A percentile compares a stretch with the other conserved stretches of the same genome.
These are phyloP conservation scores for Limnothrissa miodon DNA, from an alignment of 2,113 vertebrate genomes.

Conservation along the genomic window DNA sequence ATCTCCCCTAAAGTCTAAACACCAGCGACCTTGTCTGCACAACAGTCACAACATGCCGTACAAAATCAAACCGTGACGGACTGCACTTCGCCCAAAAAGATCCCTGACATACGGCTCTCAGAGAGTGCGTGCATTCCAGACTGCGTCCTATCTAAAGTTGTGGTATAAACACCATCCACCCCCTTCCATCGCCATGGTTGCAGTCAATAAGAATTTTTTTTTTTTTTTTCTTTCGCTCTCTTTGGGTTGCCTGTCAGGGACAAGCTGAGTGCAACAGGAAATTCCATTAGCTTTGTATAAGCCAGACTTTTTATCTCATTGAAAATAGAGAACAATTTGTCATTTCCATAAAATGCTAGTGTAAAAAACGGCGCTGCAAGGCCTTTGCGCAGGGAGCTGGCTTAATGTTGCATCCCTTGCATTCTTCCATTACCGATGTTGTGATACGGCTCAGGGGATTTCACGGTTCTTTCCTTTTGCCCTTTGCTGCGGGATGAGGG, in stretches of 20 bases:
- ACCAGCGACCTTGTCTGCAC: background rate
- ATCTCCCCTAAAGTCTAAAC: background rate
- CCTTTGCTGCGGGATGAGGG: background rate
- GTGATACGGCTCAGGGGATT: background rate
- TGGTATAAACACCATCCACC: background rate
- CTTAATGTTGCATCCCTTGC: slow-evolving; percentile 6
- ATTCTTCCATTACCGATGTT: background rate
- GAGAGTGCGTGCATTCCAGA: background rate
- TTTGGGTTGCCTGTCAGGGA: background rate
- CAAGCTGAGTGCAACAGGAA: slow-evolving; percentile 14
- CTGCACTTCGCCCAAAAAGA: slow-evolving; percentile 10
- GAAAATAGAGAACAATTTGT: background rate
- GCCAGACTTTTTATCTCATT: background rate
- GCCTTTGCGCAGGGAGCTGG: background rate
- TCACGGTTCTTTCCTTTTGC: background rate
- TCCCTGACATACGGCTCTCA: background rate
- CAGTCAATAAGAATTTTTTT: background rate
- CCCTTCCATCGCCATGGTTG: background rate
- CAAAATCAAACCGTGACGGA: slow-evolving; percentile 8
- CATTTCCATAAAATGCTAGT: background rate
- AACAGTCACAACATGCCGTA: background rate
- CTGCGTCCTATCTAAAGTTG: background rate
- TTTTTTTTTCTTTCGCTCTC: too few species aligned
- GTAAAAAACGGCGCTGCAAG: background rate
- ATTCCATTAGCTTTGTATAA: slow-evolving; percentile 11